A percentile compares a stretch with the other conserved stretches of the same genome.
These are phyloP conservation scores for Tipula vernalis DNA, from an alignment of 2,888 invertebrate species.

Conservation along the genomic window DNA sequence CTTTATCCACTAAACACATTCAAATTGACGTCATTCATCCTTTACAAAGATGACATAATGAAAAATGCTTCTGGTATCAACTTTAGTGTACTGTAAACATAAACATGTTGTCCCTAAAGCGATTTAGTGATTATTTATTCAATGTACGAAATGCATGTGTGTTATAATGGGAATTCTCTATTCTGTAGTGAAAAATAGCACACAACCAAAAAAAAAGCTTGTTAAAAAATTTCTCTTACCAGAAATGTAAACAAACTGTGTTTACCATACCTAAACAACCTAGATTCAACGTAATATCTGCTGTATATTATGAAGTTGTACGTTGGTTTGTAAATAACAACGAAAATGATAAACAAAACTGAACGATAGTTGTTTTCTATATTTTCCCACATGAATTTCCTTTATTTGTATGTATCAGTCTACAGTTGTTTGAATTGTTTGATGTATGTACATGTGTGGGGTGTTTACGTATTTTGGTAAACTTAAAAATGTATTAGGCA, in stretches of 20 bases:
- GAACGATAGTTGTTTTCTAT: not conserved
- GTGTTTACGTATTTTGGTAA: too few species aligned
- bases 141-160: not conserved
- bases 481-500: too few species aligned
- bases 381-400: not conserved
- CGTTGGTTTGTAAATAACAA: not conserved
- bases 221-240: not conserved
- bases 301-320: too few species aligned
- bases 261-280: too few species aligned
- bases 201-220: not conserved
- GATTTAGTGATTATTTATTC: not conserved
- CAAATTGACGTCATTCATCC: not conserved
- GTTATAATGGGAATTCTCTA: not conserved
- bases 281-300: too few species aligned
- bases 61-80: not conserved
- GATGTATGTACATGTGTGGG: too few species aligned
- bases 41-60: not conserved
- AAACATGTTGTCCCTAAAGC: not conserved
- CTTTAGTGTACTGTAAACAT: not conserved
- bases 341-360: not conserved
- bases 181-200: not conserved
- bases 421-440: too few species aligned
- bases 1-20: too few species aligned
- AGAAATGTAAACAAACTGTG: not conserved
- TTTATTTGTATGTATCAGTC: too few species aligned